Base-by-base conservation (phyloP, 2,888 invertebrate species). In the Trichopria drosophilae region DNA sequence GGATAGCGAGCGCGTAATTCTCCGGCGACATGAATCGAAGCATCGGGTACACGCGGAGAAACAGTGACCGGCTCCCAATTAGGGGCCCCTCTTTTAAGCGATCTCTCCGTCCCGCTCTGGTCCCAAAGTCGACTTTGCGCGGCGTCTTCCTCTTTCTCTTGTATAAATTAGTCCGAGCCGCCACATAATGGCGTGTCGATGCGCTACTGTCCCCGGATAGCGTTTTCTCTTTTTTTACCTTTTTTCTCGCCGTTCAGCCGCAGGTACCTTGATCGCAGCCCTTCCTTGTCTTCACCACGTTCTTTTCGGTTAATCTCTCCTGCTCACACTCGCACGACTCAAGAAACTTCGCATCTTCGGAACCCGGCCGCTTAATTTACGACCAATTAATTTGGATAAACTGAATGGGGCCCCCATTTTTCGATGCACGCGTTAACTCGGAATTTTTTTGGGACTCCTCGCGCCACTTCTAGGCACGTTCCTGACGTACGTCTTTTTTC, bases 331-430 rank as follows among this genome's bases (percentile, higher is more conserved):
- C 39, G 44, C 32, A 42, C 39, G 48, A 28, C 37, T 36, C 37
- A 35, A 34, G 28, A 24, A 28, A 31, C 22, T 45, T 12, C 43
- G 47, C 41, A n/a, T 37, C 34, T 39, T 34, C 19, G 32, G 26
- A 39, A 31, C 26, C 34, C 34, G 37, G 64, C 62, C 66, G 69
- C 69, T 68, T 75, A 75, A 75, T 75, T 75, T 75, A 75, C 71
- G 75, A 71, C 75, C 75, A 75, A 75, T 75, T 75, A 75, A 75
- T 75, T 75, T 75, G 75, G 74, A 73, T 75, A 74, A 75, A 73
- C 69, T 68, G 72, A 71, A 69, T 64, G 63, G 63, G 50, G 64
- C 59, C 60, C 65, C 66, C 65, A 67, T 65, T 68, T 70, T 66
- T 68, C 68, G 68, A 69, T 72, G 68, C 70, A 70, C 71, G 70